Evolutionary conservation across 2,113 vertebrate species (phyloP), one percentile per base, ranked within the genome.

Genomic region (Lepus timidus): DNA sequence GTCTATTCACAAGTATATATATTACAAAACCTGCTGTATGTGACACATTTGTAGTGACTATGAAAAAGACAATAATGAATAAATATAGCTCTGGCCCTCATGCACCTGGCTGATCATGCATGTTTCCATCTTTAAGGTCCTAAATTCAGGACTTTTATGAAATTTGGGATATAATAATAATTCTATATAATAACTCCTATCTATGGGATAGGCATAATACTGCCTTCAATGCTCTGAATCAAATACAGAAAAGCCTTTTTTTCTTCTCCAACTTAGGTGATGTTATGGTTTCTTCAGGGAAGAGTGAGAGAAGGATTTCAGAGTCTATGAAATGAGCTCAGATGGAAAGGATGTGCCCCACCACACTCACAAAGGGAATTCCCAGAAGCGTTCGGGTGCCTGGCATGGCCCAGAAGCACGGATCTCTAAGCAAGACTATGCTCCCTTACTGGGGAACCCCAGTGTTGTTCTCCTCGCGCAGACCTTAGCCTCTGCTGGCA

Each of bases 301-400:
- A 82, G 33, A 84, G 61, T 16, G 0, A 62, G 31, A 68, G 88
- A 20, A 75, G 20, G 8, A 4, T 64, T 96, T 91, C 61, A 62
- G 29, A 93, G 91, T 58, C 16, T 55, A 22, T 78, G 13, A 93
- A 80, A 84, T 83, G 9, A 91, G 11, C 23, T 76, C 61, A 89
- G 71, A 70, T 55, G 25, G 10, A 70, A 73, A 71, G 8, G 12
- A 29, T 9, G 23, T n/a, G 67, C 9, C 36, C 61, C 17, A 33
- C 25, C 11, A 51, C 39, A 88, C 12, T 36, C 39, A 39, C 6
- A 51, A 22, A 64, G 20, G 25, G 95, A 61, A 58, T 71, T 61
- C 16, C 17, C 33, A 44, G 49, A 39, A 39, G 58, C 7, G 3
- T 2, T 44, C 7, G 25, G 33, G 76, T 55, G 6, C 16, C n/a